phyloP scores from a whole-genome alignment of 2,113 vertebrate genomes.

The Cnemophilus loriae region DNA sequence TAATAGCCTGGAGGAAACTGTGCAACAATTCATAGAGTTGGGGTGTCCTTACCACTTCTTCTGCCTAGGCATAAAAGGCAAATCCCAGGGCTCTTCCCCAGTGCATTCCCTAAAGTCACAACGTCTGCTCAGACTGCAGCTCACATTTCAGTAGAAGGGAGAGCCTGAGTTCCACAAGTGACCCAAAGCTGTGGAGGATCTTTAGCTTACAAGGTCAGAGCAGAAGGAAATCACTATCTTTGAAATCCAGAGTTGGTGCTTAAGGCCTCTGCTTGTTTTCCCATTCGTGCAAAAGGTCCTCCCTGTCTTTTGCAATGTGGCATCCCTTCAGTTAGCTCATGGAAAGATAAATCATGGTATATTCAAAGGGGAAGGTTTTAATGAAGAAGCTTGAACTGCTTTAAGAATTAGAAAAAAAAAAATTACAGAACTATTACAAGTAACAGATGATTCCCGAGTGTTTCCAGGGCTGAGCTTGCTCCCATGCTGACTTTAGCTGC shows the following conservation, averaged over 20 bases:
- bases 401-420: not conserved
- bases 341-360: not conserved
- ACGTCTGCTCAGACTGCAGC: not conserved
- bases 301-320: not conserved
- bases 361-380: slow-evolving; percentile 42
- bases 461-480: slow-evolving; percentile 44
- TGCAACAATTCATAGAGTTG: not conserved
- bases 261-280: not conserved
- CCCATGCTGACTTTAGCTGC: slow-evolving; percentile 51
- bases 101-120: not conserved
- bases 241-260: not conserved
- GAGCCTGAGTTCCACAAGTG: not conserved
- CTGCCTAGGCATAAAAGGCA: not conserved
- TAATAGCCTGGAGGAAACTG: not conserved
- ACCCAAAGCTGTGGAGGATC: not conserved
- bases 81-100: not conserved
- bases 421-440: slow-evolving; percentile 41
- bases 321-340: not conserved
- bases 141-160: not conserved
- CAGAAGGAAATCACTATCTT: not conserved
- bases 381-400: slow-evolving; percentile 41
- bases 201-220: not conserved
- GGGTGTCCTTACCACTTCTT: not conserved
- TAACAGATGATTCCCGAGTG: slow-evolving; percentile 39
- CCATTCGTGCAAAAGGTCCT: not conserved